phyloP scores from a whole-genome alignment of 2,888 invertebrate species.

The Alloscopus bannaensis region DNA sequence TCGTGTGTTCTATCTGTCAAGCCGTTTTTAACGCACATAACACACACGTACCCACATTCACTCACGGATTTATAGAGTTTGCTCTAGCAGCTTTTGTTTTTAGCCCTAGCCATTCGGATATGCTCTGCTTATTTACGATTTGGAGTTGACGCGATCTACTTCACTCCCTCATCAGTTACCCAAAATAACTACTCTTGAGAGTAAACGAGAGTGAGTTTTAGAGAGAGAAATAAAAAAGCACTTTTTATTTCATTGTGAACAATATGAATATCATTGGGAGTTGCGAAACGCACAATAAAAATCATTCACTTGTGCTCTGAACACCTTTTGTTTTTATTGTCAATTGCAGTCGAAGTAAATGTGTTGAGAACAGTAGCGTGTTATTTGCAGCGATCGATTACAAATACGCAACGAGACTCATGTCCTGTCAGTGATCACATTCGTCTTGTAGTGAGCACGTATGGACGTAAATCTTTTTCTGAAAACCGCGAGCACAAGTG shows the following conservation, averaged over 20 bases:
- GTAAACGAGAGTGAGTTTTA: no score
- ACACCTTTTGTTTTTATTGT: slow-evolving; percentile 40
- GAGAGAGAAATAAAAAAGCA: slow-evolving; percentile 1
- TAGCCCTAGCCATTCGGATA: slow-evolving; percentile 49
- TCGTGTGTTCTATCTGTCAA: slow-evolving; percentile 38
- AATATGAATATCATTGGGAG: slow-evolving; percentile 27
- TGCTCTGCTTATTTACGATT: slow-evolving; percentile 59
- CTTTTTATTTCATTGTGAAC: slow-evolving; percentile 33
- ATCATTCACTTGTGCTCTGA: slow-evolving; percentile 23
- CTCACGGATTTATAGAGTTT: slow-evolving; percentile 23
- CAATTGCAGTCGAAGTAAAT: no score
- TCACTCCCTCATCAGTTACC: slow-evolving; percentile 38
- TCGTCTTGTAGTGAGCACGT: no score
- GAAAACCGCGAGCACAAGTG: no score
- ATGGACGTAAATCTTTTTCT: no score
- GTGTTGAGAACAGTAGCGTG: no score
- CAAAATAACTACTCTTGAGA: not conserved
- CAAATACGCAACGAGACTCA: no score
- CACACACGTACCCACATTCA: no score
- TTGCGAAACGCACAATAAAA: slow-evolving; percentile 29
- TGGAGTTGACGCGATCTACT: slow-evolving; percentile 61
- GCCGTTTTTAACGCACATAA: no score
- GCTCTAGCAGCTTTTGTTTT: slow-evolving; percentile 32
- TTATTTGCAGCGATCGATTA: no score
- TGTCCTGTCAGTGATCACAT: no score